Evolutionary conservation across 2,797 vertebrate species (phyloP), one percentile per base, ranked within the genome.

Genomic region (Tenualosa ilisha): DNA sequence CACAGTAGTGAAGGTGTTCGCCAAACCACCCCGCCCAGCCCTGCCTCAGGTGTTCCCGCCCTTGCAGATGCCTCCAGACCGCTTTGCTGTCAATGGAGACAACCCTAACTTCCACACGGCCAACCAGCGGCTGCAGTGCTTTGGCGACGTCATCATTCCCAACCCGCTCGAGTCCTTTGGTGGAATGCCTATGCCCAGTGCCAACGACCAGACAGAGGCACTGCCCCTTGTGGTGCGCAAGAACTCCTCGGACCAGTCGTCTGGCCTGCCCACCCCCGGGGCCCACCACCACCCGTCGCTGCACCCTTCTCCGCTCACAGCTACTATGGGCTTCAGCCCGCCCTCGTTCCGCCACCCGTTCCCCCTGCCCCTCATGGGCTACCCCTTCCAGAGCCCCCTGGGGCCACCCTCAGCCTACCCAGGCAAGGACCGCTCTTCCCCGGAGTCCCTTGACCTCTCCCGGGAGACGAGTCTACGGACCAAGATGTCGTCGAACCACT

Each of bases 1-100:
- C 96, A 98, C 97, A 0, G 98, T 99, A 84, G 98, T 99, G 88
- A 99, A 99, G 91, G 98, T 98, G 87, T 99, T 99, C 91, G 96
- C 97, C 85, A 97, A 97, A 83, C 96, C 96, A 87, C 94, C 96
- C 86, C 96, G 96, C 90, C 96, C 96, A 81, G 95, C 96, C 90
- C 8, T 72, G 68, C 96, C 97, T 92, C 98, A 97, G 95, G 97
- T 97, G 92, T 98, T 98, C 91, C 86, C 94, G 89, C 91, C 94
- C 90, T 0, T 95, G 92, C 89, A 93, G 90, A 92, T n/a, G 90
- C 93, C 92, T 93, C 97, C 54, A 0, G 94, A 95, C 84, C 94
- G 94, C 84, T 95, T 95, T 4, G 86, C 91, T 9, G 85, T 94
- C 72, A 95, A 94, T 89, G 96, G 95, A 89, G 97, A 93, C 90